phyloP scores from a whole-genome alignment of 2,113 vertebrate genomes.

The Pristiophorus japonicus region DNA sequence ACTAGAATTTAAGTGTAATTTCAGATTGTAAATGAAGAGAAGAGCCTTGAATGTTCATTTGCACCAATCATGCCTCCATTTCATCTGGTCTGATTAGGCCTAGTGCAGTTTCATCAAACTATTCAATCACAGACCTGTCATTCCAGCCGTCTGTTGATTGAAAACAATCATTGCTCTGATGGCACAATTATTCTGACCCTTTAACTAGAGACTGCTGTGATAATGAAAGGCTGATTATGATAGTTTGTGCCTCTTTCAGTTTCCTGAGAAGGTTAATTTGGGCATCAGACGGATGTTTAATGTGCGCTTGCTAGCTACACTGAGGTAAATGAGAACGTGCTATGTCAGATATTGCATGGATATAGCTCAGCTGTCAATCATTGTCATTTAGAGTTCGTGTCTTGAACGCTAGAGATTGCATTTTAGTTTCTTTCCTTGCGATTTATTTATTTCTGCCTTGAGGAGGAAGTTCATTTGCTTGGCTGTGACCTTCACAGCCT shows the following conservation, averaged over 20 bases:
- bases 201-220: conserved; percentile 97
- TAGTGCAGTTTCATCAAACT: conserved; percentile 94
- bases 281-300: conserved; percentile 98
- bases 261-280: conserved; percentile 99
- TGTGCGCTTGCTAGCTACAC: conserved; percentile 79
- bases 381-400: conserved; percentile 90
- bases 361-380: conserved; percentile 97
- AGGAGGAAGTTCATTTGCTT: conserved; percentile 98
- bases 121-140: conserved; percentile 99
- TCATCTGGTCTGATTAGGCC: conserved; percentile 95
- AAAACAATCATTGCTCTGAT: conserved; percentile 99
- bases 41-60: conserved; percentile 94
- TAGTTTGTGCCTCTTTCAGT: conserved; percentile 99
- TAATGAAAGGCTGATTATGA: conserved; percentile 99
- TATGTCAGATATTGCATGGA: conserved; percentile 76
- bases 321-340: conserved; percentile 79
- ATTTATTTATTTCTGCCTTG: conserved; percentile 98
- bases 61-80: conserved; percentile 91
- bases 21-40: conserved; percentile 83
- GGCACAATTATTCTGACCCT: conserved; percentile 99
- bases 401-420: conserved; percentile 94
- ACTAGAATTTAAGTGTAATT: conserved; percentile 80
- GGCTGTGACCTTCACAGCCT: conserved; percentile 91
- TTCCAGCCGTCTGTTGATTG: conserved; percentile 97
- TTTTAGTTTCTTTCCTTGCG: conserved; percentile 81